Base-by-base conservation (phyloP, 2,888 invertebrate genomes). In the Oscheius onirici region DNA sequence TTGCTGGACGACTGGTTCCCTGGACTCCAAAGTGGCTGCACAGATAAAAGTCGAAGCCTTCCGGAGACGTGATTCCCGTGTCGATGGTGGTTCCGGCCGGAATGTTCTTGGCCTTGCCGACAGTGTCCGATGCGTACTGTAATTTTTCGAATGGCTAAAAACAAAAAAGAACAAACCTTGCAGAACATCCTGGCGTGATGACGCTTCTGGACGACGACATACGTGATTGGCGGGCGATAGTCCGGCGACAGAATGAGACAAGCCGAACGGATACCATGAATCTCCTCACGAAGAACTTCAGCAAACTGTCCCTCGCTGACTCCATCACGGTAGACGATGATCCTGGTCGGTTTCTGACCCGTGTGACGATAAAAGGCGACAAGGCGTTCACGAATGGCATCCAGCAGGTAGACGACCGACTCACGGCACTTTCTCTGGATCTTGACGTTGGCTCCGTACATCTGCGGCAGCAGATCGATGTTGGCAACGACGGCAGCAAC, bases 361-460 rank as follows among this genome's bases (percentile, higher is more conserved):
- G 83, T 84, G 69, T 78, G 76, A 26, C 77, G 73, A 72, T 78
- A 82, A 80, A 84, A 83, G 24, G 78, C 72, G 24, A 82, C 78
- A 51, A 87, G 79, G 17, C 84, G 73, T 69, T 84, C 83, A 26
- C 82, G 76, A 46, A 86, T 78, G 13, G 83, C 84, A 65, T 86
- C 86, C 22, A 80, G 58, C 73, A 86, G 72, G 72, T 86, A 83
- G 67, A 84, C 83, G 10, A 86, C 83, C 49, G 80, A 80, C 67
- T 85, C 86, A 24, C 82, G 81, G 69, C 83, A 77, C 72, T 83
- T 92, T 1, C 91, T 90, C 87, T 95, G 95, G 15, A 95, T 89
- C 75, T 93, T 91, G 83, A 93, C 91, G 75, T 92, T 91, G 79
- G 93, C 92, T 34, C 87, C 86, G 78, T 88, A 89, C 26, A 77